A percentile compares a stretch with the other conserved stretches of the same genome.
Evolutionary conservation across 2,113 vertebrate species (phyloP).

Genomic region (Thalassoma bifasciatum): DNA sequence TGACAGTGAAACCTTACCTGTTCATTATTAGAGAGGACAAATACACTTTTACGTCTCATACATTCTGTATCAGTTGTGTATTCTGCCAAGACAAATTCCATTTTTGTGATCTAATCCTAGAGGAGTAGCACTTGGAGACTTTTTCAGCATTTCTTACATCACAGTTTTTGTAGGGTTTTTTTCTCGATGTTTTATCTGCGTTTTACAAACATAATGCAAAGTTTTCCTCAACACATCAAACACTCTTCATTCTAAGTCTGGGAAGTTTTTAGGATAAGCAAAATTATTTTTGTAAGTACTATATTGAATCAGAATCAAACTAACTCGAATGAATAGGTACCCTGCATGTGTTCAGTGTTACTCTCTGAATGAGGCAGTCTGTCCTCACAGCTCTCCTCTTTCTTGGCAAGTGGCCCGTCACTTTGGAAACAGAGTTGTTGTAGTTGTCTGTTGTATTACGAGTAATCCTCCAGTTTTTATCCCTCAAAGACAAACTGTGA

Average conservation of each 20-base stretch:
- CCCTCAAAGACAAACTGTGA: conserved; percentile 46
- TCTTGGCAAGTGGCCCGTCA: conserved; percentile 48
- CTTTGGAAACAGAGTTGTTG: conserved; percentile 57
- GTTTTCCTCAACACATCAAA: neutral
- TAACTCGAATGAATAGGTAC: neutral
- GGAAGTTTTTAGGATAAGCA: too few species aligned
- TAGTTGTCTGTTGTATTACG: conserved; percentile 55
- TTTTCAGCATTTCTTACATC: neutral
- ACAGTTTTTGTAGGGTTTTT: too few species aligned
- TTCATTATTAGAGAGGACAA: too few species aligned
- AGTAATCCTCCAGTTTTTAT: conserved; percentile 38
- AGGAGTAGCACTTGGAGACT: conserved; percentile 1
- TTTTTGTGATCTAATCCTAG: conserved; percentile 21
- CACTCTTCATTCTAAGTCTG: too few species aligned
- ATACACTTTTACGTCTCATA: too few species aligned
- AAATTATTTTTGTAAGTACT: neutral
- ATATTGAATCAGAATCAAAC: neutral
- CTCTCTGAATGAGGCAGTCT: neutral
- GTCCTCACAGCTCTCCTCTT: conserved; percentile 29
- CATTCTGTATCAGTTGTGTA: conserved; percentile 1
- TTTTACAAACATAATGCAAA: neutral
- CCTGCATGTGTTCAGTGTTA: neutral
- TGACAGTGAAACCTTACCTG: too few species aligned
- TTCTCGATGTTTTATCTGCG: too few species aligned
- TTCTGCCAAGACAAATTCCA: neutral